Percentiles rank a stretch among this genome's conserved stretches.
Conservation (phyloP, 2,888 invertebrate species). For the Drosophila meridiana region DNA sequence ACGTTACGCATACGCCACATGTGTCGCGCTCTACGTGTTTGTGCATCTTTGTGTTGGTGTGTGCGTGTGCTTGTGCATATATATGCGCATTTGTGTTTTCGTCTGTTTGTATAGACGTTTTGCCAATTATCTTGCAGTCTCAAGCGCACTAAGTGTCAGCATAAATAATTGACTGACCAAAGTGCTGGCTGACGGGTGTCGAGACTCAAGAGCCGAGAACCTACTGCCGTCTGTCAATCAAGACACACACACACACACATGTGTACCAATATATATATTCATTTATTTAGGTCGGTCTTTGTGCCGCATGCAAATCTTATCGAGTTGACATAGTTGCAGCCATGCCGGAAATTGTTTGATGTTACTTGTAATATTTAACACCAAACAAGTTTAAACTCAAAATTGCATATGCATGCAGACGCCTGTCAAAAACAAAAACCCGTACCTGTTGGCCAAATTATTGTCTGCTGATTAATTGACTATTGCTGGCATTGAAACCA, state of each 20-base stretch:
- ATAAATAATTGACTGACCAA: conserved; percentile 77
- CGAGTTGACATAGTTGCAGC: conserved; percentile 72
- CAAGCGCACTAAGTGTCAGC: conserved; percentile 75
- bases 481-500: conserved; percentile 44
- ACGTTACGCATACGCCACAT: conserved; percentile 76
- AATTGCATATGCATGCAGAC: conserved; percentile 14
- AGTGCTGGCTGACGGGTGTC: conserved; percentile 62
- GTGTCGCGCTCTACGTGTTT: conserved; percentile 33
- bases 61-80: conserved; percentile 6
- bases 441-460: conserved; percentile 55
- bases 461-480: conserved; percentile 47
- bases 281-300: conserved; percentile 18
- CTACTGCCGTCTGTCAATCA: conserved; percentile 39
- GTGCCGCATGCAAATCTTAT: conserved; percentile 65
- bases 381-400: conserved; percentile 64
- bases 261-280: neutral
- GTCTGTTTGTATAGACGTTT: conserved; percentile 33
- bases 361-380: conserved; percentile 59
- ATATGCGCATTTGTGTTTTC: conserved; percentile 5
- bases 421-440: conserved; percentile 36
- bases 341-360: conserved; percentile 72
- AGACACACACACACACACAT: conserved; percentile 10
- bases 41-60: conserved; percentile 2
- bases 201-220: conserved; percentile 46
- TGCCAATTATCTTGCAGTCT: conserved; percentile 71